These are phyloP conservation scores for Sphaerodactylus townsendi DNA, from an alignment of 2,113 vertebrate genomes.

Conservation along the genomic window DNA sequence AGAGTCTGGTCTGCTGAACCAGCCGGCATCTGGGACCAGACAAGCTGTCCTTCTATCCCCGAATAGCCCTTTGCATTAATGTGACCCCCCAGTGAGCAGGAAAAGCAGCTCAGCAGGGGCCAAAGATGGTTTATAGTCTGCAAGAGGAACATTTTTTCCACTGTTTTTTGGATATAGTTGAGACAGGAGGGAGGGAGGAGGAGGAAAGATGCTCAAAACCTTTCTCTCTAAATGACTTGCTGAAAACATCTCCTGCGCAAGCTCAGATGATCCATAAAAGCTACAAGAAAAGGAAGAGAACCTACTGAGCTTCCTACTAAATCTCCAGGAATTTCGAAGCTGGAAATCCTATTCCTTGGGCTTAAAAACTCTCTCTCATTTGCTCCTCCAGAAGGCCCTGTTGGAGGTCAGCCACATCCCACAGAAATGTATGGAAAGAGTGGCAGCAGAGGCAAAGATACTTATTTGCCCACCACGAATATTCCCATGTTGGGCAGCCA, in stretches of 20 bases:
- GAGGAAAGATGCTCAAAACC: background rate
- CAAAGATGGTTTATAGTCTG: background rate
- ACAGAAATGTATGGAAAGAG: too few species aligned
- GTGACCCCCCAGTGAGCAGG: background rate
- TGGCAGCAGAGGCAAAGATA: too few species aligned
- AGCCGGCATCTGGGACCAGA: background rate
- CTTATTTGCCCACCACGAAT: background rate
- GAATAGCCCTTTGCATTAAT: background rate
- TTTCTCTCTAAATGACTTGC: background rate
- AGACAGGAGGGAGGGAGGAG: too few species aligned
- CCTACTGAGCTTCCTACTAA: too few species aligned
- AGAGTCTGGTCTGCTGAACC: background rate
- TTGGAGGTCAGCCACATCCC: too few species aligned
- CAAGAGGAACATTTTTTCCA: background rate
- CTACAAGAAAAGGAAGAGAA: too few species aligned
- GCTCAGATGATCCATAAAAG: too few species aligned
- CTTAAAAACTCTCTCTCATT: too few species aligned
- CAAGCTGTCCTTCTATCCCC: background rate
- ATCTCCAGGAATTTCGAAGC: too few species aligned
- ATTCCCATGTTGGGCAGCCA: background rate
- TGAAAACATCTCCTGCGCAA: too few species aligned
- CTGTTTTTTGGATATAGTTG: background rate
- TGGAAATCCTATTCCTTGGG: too few species aligned
- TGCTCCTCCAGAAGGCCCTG: too few species aligned
- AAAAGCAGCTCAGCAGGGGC: background rate